Evolutionary conservation across 2,888 invertebrate species (phyloP).

Genomic region (Drosophila pseudotakahashii): DNA sequence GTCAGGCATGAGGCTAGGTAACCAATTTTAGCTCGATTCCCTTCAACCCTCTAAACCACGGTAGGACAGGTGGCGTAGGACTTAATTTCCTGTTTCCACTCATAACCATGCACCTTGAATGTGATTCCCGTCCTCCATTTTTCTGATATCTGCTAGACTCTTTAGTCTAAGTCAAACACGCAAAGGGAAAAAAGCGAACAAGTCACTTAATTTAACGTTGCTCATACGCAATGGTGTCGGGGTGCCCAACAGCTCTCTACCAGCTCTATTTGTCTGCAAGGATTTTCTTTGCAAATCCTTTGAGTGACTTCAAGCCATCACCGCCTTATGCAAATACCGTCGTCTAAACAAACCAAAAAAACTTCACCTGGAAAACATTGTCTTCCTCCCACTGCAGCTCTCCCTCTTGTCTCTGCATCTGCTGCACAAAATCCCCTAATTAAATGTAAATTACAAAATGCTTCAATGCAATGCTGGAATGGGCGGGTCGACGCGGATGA

Average conservation of each 20-base stretch:
- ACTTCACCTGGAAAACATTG: conserved; percentile 52
- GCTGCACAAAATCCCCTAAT: conserved; percentile 70
- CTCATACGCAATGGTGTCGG: conserved; percentile 55
- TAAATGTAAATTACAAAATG: conserved; percentile 80
- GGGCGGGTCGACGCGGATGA: neutral
- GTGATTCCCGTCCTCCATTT: neutral
- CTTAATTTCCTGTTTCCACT: conserved; percentile 68
- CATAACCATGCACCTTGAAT: conserved; percentile 46
- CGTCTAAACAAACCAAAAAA: conserved; percentile 18
- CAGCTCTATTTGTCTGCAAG: conserved; percentile 12
- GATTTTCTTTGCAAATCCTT: conserved; percentile 56
- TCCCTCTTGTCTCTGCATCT: conserved; percentile 15
- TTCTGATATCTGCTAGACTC: neutral
- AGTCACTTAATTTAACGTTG: conserved; percentile 68
- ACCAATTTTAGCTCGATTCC: neutral
- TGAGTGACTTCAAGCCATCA: conserved; percentile 61
- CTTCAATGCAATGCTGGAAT: conserved; percentile 57
- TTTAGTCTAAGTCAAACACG: conserved; percentile 6
- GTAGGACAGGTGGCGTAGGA: conserved; percentile 52
- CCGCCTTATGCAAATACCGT: conserved; percentile 58
- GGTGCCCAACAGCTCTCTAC: conserved; percentile 14
- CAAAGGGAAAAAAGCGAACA: conserved; percentile 23
- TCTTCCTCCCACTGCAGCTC: neutral
- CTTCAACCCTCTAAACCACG: neutral
- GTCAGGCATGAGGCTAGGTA: conserved; percentile 35